Evolutionary conservation across 2,888 invertebrate genomes (phyloP), one percentile per base, ranked within the genome.

Genomic region (Epistrophe eligans): DNA sequence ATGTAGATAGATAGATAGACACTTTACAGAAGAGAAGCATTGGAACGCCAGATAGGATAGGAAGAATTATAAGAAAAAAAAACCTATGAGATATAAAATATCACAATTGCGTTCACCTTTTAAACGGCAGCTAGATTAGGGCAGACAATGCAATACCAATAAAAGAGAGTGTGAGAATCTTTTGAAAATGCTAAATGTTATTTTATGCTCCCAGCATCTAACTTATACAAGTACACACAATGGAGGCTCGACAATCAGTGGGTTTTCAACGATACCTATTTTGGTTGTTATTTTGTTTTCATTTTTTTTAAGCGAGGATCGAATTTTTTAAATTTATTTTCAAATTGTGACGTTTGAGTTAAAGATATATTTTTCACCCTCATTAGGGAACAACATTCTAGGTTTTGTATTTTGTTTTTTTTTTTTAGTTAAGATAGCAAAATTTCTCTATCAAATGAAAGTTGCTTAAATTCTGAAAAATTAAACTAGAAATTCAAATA

Each of bases 31-130:
- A 72, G 62, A 40, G 64, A 50, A 66, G 66, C 74, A 79, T 64
- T 82, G 70, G 70, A 82, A 74, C 64, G 73, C 35, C 77, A 70
- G 72, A 32, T 32, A 60, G 35, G 66, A 66, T 48, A 8, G 13
- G 45, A 66, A 32, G n/a, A 55, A 60, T 52, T 58, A 58, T 55
- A 32, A 72, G n/a, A n/a, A 58, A 64, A 79, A 58, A 60, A 35
- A 67, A 52, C 45, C 55, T 55, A 38, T 2, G 35, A 64, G 55
- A 77, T 52, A 72, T 48, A 81, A 77, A 73, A 85, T 40, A 74
- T 79, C 85, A 79, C 73, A 74, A 71, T 74, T 43, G 74, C 35
- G 70, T 38, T 87, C 79, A 83, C 74, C 87, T 76, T 83, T 79
- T 45, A 73, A 82, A 77, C 82, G 73, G 64, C 70, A 85, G 77